Evolutionary conservation across 2,888 invertebrate species (phyloP).

Genomic region (Tetragonula carbonaria): DNA sequence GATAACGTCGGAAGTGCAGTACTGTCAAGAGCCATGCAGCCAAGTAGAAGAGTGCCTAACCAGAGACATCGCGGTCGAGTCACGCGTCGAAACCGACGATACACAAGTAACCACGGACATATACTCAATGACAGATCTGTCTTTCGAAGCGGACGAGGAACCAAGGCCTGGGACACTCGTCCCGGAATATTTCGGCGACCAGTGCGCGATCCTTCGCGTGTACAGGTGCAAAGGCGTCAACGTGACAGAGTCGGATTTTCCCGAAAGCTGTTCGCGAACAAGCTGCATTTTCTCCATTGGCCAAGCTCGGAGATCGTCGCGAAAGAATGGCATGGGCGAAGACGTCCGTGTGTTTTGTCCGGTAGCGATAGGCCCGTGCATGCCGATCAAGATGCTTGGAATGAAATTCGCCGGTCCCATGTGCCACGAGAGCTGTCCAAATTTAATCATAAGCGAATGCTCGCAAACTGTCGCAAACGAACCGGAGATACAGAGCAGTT

Average conservation of each 20-base stretch:
- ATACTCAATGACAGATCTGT: constrained; percentile 16
- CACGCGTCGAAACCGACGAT: constrained; percentile 18
- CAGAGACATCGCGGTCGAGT: constrained; percentile 3
- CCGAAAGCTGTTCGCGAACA: background rate
- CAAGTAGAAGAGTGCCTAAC: fast-evolving
- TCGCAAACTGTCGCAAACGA: background rate
- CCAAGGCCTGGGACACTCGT: background rate
- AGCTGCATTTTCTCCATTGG: background rate
- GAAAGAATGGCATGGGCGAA: background rate
- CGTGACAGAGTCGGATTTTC: background rate
- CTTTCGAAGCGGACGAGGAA: background rate
- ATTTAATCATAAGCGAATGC: background rate
- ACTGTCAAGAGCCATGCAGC: background rate
- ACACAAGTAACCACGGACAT: constrained; percentile 29
- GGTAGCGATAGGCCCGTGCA: background rate
- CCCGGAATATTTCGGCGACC: background rate
- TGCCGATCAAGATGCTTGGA: background rate
- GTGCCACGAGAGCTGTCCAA: constrained; percentile 12
- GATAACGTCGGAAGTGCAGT: background rate
- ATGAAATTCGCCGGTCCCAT: fast-evolving
- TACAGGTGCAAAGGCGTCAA: constrained; percentile 28
- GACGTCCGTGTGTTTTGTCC: background rate
- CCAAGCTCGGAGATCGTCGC: background rate
- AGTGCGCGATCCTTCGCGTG: constrained; percentile 9
- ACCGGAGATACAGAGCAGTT: background rate